Percentiles rank a stretch among this genome's conserved stretches.
Conservation (phyloP, 2,113 vertebrate genomes). For the Equus quagga region DNA sequence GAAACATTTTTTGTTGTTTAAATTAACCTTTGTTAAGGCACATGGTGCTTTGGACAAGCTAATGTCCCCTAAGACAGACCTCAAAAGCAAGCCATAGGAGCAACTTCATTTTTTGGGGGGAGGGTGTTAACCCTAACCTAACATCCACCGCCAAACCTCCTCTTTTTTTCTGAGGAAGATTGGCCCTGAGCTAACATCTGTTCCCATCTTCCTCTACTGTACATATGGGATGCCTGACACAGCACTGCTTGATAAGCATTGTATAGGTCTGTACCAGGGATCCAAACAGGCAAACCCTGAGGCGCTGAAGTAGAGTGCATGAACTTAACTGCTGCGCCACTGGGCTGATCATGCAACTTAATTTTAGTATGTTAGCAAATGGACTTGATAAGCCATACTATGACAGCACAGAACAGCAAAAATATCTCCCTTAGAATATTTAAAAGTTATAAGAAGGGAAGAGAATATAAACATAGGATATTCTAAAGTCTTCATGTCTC, state of each 20-base stretch:
- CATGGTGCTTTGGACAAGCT: not conserved
- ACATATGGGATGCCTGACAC: no score
- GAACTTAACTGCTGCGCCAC: no score
- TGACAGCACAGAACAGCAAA: not conserved
- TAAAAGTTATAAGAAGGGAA: not conserved
- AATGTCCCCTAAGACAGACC: not conserved
- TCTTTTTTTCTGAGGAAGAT: no score
- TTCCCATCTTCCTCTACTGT: no score
- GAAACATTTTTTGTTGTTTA: not conserved
- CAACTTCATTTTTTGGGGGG: not conserved
- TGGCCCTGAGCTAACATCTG: no score
- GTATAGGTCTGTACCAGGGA: no score
- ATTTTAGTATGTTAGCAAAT: conserved; percentile 6
- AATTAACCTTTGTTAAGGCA: not conserved
- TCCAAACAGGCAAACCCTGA: no score
- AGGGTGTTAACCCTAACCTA: no score
- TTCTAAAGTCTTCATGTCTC: not conserved
- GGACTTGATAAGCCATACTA: not conserved
- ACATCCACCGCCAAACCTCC: no score
- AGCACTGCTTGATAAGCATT: no score
- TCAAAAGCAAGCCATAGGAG: not conserved
- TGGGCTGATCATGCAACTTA: not conserved
- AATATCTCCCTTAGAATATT: not conserved
- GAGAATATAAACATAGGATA: not conserved
- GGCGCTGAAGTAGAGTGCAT: no score